These are phyloP conservation scores for Eilema caniola DNA, from an alignment of 2,888 invertebrate species.

Conservation along the genomic window DNA sequence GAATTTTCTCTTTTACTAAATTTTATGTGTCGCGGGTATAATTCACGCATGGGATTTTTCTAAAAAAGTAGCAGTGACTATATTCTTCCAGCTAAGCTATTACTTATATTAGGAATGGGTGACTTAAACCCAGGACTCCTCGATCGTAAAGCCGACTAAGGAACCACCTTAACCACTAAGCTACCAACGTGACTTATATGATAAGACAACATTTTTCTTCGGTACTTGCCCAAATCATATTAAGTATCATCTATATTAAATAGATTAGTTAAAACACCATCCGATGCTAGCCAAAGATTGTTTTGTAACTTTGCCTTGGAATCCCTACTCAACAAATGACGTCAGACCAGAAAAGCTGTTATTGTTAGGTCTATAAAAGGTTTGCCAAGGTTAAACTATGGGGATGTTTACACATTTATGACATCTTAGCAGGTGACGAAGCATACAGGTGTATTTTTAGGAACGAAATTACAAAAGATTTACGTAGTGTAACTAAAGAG, in stretches of 20 bases:
- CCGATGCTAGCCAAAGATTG: background rate
- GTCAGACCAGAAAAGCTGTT: constrained; percentile 2
- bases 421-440: constrained; percentile 1
- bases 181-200: no score
- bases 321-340: no score
- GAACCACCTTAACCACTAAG: no score
- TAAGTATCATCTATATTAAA: no score
- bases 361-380: constrained; percentile 4
- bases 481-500: constrained; percentile 1
- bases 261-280: no score
- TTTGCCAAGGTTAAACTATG: background rate
- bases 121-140: no score
- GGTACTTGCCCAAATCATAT: no score
- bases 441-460: background rate
- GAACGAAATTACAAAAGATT: background rate
- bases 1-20: background rate
- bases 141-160: no score
- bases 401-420: background rate
- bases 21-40: background rate
- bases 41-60: background rate
- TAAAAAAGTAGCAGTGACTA: no score
- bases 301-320: background rate
- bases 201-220: no score
- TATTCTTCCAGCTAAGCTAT: no score
- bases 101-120: no score